A percentile compares a stretch with the other conserved stretches of the same genome.
These are phyloP conservation scores for Julus scandinavius DNA, from an alignment of 2,888 invertebrate species.

Conservation along the genomic window DNA sequence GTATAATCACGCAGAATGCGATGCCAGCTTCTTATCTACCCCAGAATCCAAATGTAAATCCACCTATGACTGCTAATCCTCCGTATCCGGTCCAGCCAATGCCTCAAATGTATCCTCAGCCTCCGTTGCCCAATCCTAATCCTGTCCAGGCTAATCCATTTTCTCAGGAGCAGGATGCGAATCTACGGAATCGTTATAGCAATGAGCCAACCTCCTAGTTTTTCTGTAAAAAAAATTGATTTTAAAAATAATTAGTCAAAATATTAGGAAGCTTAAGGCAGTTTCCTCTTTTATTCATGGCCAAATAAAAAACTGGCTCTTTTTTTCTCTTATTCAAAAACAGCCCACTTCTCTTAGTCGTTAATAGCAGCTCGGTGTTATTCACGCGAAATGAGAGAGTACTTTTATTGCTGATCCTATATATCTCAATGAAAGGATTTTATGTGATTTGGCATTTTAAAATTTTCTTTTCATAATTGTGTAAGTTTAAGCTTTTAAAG, in stretches of 20 bases:
- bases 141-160: neutral
- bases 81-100: conserved; percentile 19
- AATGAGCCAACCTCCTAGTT: neutral
- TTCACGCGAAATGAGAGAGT: neutral
- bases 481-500: neutral
- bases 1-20: neutral
- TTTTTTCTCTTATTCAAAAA: neutral
- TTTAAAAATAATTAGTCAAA: neutral
- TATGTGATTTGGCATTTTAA: neutral
- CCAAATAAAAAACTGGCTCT: neutral
- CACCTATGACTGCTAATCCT: neutral
- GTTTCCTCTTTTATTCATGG: neutral
- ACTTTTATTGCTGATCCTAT: neutral
- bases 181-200: conserved; percentile 2
- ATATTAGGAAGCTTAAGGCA: neutral
- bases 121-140: neutral
- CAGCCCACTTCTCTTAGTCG: neutral
- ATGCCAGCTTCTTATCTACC: neutral
- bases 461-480: neutral
- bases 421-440: neutral
- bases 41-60: neutral
- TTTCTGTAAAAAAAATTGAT: neutral
- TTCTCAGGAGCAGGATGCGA: conserved; percentile 11
- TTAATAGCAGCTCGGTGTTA: neutral
- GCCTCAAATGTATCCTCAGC: neutral